Base-by-base conservation (phyloP, 2,888 invertebrate genomes). In the Eumacrocentrus americanus region DNA sequence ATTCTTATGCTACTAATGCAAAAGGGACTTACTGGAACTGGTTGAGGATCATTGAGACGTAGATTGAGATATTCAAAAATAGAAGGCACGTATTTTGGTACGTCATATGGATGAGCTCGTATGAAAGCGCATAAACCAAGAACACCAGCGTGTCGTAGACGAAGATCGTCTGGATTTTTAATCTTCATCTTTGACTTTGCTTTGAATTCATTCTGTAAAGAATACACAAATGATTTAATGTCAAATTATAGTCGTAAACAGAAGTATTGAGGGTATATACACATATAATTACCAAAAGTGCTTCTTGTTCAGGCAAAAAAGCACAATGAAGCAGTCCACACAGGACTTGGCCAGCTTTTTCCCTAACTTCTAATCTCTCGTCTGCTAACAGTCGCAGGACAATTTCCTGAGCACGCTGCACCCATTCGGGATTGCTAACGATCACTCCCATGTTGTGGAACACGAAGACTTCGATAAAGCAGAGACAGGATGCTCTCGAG, bases 71-170 rank as follows among this genome's bases (percentile, higher is more conserved):
- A 87, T 65, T 90, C 88, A 66, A 97, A 87, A 53, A 95, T 88
- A 51, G 88, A 87, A 62, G 96, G 89, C 78, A 92, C 80, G 78
- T 88, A 86, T 75, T 88, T 83, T 64, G 95, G 89, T 75, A 93
- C 88, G 71, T 91, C 90, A 80, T 97, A 97, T 0, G 97, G 97
- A 79, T 91, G 89, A 11, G 95, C 92, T 67, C 88, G 88, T 42
- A 97, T 87, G 79, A 92, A 93, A 4, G 94, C 91, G 78, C 95
- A 93, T 58, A 97, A 83, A 0, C 95, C 96, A 14, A 96, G 84
- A 38, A 96, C 91, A 12, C 94, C 95, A 56, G 91, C 89, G 81
- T 96, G 96, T 7, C 89, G 81, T 60, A 85, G 82, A n/a, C 86
- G 82, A 34, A 87, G 72, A 47, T 66, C 61, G 7, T 63, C 64